phyloP scores from a whole-genome alignment of 2,888 invertebrate genomes.

The Diplazon laetatorius region DNA sequence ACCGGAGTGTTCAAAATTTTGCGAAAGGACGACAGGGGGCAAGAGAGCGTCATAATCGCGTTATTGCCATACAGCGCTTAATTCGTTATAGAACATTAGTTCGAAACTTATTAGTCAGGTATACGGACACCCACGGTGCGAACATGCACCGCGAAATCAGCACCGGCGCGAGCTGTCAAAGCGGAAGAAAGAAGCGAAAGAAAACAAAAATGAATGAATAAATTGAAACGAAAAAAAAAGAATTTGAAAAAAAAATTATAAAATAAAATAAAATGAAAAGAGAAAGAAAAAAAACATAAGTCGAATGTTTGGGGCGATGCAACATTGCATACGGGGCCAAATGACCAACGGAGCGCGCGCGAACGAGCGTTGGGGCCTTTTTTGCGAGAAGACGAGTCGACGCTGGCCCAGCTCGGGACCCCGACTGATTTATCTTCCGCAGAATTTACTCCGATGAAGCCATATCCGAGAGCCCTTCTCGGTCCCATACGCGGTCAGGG shows the following conservation, averaged over 20 bases:
- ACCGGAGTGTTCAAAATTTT: neutral
- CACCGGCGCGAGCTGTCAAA: conserved; percentile 37
- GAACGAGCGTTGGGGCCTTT: neutral
- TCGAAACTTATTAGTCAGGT: conserved; percentile 68
- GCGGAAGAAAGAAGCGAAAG: conserved; percentile 28
- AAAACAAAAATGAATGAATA: neutral
- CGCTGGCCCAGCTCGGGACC: conserved; percentile 45
- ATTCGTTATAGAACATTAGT: conserved; percentile 78
- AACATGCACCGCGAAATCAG: conserved; percentile 71
- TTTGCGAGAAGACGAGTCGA: conserved; percentile 27
- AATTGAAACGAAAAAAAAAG: too few relatives aligned
- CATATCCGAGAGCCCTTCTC: conserved; percentile 60
- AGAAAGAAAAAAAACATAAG: conserved; percentile 6
- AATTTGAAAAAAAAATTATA: neutral
- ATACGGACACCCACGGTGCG: conserved; percentile 72
- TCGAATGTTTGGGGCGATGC: conserved; percentile 26
- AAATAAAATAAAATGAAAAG: too few relatives aligned
- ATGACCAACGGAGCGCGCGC: conserved; percentile 21
- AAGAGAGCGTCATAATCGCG: conserved; percentile 8
- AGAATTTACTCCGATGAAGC: conserved; percentile 66
- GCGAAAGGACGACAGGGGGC: neutral
- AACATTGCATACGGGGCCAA: conserved; percentile 35
- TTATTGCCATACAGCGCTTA: conserved; percentile 69
- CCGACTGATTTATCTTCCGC: conserved; percentile 62
- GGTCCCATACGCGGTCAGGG: conserved; percentile 41